These are phyloP conservation scores for Glossophaga mutica DNA, from an alignment of 2,797 vertebrate genomes.

Conservation along the genomic window DNA sequence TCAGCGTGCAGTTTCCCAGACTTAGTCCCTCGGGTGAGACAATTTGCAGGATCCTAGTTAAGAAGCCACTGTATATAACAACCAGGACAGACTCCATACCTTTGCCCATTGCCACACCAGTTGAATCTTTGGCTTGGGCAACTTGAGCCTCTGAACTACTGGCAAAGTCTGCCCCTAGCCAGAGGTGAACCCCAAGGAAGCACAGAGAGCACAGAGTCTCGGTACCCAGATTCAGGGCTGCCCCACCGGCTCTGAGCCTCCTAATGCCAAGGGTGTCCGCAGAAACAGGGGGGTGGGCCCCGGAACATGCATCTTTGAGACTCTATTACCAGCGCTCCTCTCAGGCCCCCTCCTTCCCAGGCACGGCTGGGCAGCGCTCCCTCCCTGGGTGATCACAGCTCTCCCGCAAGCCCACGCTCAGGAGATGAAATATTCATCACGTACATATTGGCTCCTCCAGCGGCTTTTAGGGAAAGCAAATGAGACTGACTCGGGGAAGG, in stretches of 20 bases:
- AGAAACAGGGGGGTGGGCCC: not conserved
- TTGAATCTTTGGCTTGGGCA: not conserved
- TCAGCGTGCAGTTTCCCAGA: not conserved
- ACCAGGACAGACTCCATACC: not conserved
- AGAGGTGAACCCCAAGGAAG: not conserved
- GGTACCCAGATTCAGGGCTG: not conserved
- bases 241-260: not conserved
- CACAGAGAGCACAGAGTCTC: not conserved
- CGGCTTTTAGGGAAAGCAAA: slow-evolving; percentile 84
- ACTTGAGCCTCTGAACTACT: not conserved
- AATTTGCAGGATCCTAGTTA: not conserved
- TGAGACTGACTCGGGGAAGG: slow-evolving; percentile 80
- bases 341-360: slow-evolving; percentile 14
- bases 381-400: slow-evolving; percentile 66
- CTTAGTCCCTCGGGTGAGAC: not conserved
- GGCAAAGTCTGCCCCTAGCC: not conserved
- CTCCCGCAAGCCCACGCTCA: slow-evolving; percentile 66
- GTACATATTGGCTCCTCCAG: slow-evolving; percentile 83
- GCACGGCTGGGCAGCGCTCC: slow-evolving; percentile 53
- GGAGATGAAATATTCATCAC: slow-evolving; percentile 86
- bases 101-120: not conserved
- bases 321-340: not conserved
- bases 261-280: not conserved
- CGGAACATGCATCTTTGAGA: not conserved
- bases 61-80: not conserved